A percentile compares a stretch with the other conserved stretches of the same genome.
Conservation (phyloP, 2,113 vertebrate species). For the Sceloporus undulatus region DNA sequence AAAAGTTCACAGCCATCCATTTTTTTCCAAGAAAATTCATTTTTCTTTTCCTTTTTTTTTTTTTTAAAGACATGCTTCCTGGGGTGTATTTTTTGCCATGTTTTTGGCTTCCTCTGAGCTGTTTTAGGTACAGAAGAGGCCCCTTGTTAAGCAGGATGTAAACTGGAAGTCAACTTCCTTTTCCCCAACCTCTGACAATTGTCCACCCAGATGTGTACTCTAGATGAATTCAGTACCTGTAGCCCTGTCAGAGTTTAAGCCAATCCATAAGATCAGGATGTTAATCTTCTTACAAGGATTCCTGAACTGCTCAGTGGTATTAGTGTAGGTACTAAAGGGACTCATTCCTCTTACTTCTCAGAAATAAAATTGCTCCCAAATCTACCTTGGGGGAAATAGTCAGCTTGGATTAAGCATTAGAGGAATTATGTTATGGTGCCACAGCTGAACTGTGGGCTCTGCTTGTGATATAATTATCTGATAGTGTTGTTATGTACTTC, state of each 20-base stretch:
- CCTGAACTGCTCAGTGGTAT: neutral
- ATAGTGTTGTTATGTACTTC: slow-evolving; percentile 12
- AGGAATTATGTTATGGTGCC: slow-evolving; percentile 23
- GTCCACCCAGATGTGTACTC: no score
- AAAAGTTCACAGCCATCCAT: no score
- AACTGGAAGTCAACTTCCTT: no score
- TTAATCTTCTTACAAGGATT: slow-evolving; percentile 20
- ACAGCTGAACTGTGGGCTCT: slow-evolving; percentile 3
- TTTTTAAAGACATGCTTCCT: no score
- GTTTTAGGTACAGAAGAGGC: no score
- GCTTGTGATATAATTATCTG: slow-evolving; percentile 28
- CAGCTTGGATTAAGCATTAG: slow-evolving; percentile 21
- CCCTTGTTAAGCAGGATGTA: no score
- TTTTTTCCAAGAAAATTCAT: no score
- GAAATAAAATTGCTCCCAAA: slow-evolving; percentile 34
- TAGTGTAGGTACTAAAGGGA: slow-evolving; percentile 14
- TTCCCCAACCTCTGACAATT: no score
- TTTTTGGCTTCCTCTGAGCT: no score
- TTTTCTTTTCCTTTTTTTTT: no score
- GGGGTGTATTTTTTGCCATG: no score
- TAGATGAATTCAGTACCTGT: neutral
- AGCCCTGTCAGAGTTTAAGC: neutral
- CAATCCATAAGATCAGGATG: neutral
- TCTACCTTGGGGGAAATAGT: slow-evolving; percentile 21
- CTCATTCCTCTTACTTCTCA: slow-evolving; percentile 11